Evolutionary conservation across 2,113 vertebrate genomes (phyloP), one percentile per base, ranked within the genome.

Genomic region (Myiozetetes cayanensis): DNA sequence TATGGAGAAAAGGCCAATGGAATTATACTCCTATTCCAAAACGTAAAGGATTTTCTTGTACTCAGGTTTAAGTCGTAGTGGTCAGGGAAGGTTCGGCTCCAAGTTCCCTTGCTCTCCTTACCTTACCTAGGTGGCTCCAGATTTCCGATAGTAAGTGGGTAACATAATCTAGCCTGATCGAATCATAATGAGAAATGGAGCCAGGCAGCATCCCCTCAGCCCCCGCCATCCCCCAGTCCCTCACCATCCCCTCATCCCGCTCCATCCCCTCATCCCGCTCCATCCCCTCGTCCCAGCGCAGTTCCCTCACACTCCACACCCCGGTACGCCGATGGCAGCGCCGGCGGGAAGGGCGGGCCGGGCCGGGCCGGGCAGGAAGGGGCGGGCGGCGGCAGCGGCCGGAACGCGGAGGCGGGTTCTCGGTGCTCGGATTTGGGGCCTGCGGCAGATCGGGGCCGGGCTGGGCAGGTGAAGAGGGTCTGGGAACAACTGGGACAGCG

Each of bases 71-170:
- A 66, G 35, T 62, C 37, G 23, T 3, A 31, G 14, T 7, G 30
- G 18, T 41, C 27, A 67, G 71, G 49, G 16, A 62, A 68, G 21
- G 53, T 80, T 74, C 41, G 67, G 12, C 39, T 81, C 73, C 43
- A 3, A 61, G 46, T 71, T 41, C 31, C 50, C 7, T 7, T 55
- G 30, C 24, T 30, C 28, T 82, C 52, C 35, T 87, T 59, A 43
- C 50, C 37, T 66, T 49, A 53, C 7, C 25, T 18, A n/a, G 46
- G 86, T 65, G 62, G 56, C 37, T 85, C 33, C 37, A 53, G 24
- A 4, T 43, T 63, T 74, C 0, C 0, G 8, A 27, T 0, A 43
- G 33, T 6, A 53, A 55, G 43, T 15, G 65, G 24, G 30, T 49
- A 44, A 73, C 28, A 53, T 4, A 6, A 7, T 21, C 19, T 6